Evolutionary conservation across 2,888 invertebrate genomes (phyloP).

Genomic region (Corythucha ciliata): DNA sequence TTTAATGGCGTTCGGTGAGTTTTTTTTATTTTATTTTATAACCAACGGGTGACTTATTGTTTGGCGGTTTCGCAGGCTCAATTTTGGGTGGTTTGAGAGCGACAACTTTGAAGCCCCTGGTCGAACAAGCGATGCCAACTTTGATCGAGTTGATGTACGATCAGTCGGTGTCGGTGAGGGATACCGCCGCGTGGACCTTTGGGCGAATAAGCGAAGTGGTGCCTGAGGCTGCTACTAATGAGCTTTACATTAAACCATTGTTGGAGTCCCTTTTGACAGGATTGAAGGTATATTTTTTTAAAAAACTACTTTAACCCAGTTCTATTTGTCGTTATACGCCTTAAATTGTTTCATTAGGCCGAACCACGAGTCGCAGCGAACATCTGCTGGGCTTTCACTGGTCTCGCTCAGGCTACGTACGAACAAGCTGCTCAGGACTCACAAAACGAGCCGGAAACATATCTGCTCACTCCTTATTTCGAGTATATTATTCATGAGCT

Average conservation of each 20-base stretch:
- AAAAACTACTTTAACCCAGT: not conserved
- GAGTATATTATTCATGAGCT: slow-evolving; percentile 86
- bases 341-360: slow-evolving; percentile 42
- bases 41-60: not conserved
- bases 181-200: slow-evolving; percentile 97
- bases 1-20: slow-evolving; percentile 88
- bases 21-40: slow-evolving; percentile 1
- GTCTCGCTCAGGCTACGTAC: slow-evolving; percentile 88
- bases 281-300: slow-evolving; percentile 46
- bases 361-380: slow-evolving; percentile 96
- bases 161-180: slow-evolving; percentile 83
- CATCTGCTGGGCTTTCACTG: slow-evolving; percentile 98
- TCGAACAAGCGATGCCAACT: slow-evolving; percentile 94
- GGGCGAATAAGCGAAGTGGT: slow-evolving; percentile 96
- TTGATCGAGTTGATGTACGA: slow-evolving; percentile 93
- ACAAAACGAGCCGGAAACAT: slow-evolving; percentile 73
- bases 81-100: slow-evolving; percentile 87
- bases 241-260: slow-evolving; percentile 69
- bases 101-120: slow-evolving; percentile 77
- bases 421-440: slow-evolving; percentile 63
- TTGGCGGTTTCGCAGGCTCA: slow-evolving; percentile 42
- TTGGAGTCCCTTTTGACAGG: slow-evolving; percentile 75
- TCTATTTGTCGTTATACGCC: not conserved
- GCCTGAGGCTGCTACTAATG: slow-evolving; percentile 87
- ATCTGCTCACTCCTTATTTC: slow-evolving; percentile 87